These are phyloP conservation scores for Catharus minimus DNA, from an alignment of 2,113 vertebrate species.

Conservation along the genomic window DNA sequence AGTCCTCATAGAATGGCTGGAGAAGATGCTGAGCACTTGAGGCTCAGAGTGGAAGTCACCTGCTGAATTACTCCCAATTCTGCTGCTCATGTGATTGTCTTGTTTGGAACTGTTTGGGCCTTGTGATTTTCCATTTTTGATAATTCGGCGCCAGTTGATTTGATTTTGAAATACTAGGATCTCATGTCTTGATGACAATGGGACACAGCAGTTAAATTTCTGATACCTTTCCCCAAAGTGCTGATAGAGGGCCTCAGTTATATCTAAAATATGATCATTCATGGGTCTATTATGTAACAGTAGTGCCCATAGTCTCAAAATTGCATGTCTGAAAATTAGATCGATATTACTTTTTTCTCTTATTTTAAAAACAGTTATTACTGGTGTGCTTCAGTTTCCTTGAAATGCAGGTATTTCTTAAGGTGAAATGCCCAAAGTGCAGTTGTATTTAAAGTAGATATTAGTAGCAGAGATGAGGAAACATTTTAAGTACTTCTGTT, in stretches of 20 bases:
- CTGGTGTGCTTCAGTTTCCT: not conserved
- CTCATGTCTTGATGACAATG: not conserved
- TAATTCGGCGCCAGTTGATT: not conserved
- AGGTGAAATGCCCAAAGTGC: not conserved
- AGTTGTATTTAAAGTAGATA: not conserved
- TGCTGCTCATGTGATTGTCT: conserved; percentile 3
- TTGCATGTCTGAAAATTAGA: not conserved
- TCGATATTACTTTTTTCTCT: not conserved
- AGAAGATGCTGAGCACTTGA: not conserved
- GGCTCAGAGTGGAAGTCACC: not conserved
- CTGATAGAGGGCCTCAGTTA: not conserved
- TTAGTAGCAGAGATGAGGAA: not conserved
- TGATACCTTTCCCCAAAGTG: not conserved
- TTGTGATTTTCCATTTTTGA: not conserved
- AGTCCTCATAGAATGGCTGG: not conserved
- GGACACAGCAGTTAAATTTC: not conserved
- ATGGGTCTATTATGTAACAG: not conserved
- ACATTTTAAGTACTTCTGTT: not conserved
- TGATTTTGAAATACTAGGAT: not conserved
- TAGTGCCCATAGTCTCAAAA: not conserved
- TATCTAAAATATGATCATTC: not conserved
- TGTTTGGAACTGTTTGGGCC: not conserved
- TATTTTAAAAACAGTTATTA: not conserved
- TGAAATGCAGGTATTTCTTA: not conserved
- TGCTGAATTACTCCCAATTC: conserved; percentile 45